Percentiles rank a stretch among this genome's conserved stretches.
Conservation (phyloP, 2,888 invertebrate species). For the Drosophila tanythrix region DNA sequence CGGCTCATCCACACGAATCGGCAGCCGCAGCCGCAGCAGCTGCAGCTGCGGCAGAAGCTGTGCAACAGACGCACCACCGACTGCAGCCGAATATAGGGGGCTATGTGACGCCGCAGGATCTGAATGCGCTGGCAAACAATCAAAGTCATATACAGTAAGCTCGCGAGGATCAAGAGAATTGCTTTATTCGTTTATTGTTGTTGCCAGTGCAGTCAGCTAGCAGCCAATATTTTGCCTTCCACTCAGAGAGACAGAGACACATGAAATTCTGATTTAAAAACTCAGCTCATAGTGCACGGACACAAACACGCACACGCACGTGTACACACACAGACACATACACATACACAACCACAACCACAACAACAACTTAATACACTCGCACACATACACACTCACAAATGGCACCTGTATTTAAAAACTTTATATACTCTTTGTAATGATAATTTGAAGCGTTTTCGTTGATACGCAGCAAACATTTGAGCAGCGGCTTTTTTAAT, state of each 20-base stretch:
- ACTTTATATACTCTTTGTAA: conserved; percentile 19
- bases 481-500: neutral
- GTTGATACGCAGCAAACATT: neutral
- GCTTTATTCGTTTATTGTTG: conserved; percentile 13
- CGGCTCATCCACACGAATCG: neutral
- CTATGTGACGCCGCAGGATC: conserved; percentile 81
- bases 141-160: conserved; percentile 60
- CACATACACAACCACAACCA: neutral
- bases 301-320: neutral
- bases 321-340: neutral
- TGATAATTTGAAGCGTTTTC: conserved; percentile 11
- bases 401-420: conserved; percentile 32
- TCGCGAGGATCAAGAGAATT: conserved; percentile 10
- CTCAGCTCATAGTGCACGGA: neutral
- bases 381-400: conserved; percentile 7
- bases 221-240: conserved; percentile 29
- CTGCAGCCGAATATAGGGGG: conserved; percentile 68
- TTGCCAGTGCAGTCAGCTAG: conserved; percentile 25
- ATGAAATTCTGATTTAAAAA: neutral
- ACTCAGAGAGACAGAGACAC: conserved; percentile 12
- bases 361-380: conserved; percentile 1
- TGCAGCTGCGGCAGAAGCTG: neutral
- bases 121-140: conserved; percentile 77
- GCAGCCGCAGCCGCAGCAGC: neutral
- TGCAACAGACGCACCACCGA: conserved; percentile 18